Conservation (phyloP, 1,140 invertebrate genomes). For the Drosophila athabasca region DNA sequence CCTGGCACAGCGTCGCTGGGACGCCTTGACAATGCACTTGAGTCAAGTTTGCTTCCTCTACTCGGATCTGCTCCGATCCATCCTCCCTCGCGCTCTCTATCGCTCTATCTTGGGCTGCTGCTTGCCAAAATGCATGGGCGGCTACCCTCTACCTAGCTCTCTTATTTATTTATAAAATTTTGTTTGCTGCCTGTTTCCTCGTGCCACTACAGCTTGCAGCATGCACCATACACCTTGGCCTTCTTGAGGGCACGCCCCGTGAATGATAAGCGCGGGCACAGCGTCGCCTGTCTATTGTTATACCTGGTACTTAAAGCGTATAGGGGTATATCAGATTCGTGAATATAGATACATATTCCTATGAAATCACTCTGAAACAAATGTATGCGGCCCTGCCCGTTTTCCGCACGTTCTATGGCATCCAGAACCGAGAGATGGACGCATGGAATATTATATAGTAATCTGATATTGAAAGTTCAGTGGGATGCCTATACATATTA, state of each 20-base stretch:
- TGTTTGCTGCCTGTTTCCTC: slow-evolving; percentile 71
- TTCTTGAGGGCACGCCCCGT: slow-evolving; percentile 28
- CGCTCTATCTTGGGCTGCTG: slow-evolving; percentile 41
- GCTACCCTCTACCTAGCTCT: slow-evolving; percentile 3
- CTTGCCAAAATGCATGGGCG: slow-evolving; percentile 43
- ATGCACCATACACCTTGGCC: slow-evolving; percentile 2
- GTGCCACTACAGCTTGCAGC: slow-evolving; percentile 28
- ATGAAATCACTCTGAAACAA: too few species aligned
- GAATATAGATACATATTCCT: too few species aligned
- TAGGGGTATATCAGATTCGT: too few species aligned
- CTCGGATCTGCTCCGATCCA: slow-evolving; percentile 12
- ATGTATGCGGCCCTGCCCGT: too few species aligned
- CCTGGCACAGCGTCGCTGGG: slow-evolving; percentile 13
- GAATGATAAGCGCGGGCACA: slow-evolving; percentile 53
- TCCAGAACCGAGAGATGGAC: too few species aligned
- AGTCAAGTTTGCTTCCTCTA: slow-evolving; percentile 78
- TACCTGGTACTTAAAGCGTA: too few species aligned
- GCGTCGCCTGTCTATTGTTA: not conserved
- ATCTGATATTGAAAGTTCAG: too few species aligned
- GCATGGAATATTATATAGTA: too few species aligned
- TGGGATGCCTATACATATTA: too few species aligned
- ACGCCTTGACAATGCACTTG: slow-evolving; percentile 78
- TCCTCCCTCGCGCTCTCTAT: slow-evolving; percentile 23
- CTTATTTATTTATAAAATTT: slow-evolving; percentile 77
- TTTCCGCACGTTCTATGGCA: too few species aligned